phyloP scores from a whole-genome alignment of 2,888 invertebrate genomes.

The Eupithecia exiguata region DNA sequence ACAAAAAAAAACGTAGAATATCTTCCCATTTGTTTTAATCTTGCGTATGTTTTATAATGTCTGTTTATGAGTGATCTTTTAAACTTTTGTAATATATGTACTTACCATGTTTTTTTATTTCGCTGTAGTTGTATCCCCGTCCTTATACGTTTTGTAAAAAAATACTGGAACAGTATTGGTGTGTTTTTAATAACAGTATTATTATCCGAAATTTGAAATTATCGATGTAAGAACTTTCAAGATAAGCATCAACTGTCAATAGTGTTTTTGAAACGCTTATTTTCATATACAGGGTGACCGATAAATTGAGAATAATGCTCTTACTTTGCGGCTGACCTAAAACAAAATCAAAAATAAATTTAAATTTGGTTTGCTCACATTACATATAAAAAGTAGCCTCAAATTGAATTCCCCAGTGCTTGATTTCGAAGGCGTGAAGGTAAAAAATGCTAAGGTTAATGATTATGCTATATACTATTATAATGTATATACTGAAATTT shows the following conservation, averaged over 20 bases:
- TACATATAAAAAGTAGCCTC: neutral
- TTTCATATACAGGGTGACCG: neutral
- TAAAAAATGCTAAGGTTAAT: neutral
- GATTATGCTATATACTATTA: neutral
- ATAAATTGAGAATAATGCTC: neutral
- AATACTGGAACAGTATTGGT: conserved; percentile 26
- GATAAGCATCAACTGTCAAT: conserved; percentile 58
- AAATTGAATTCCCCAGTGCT: neutral
- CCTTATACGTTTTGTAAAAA: conserved; percentile 51
- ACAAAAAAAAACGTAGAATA: neutral
- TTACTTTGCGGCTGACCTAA: neutral
- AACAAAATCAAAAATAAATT: neutral
- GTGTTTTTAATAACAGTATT: conserved; percentile 7
- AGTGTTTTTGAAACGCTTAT: neutral
- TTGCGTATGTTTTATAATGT: conserved; percentile 26
- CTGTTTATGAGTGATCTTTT: conserved; percentile 10
- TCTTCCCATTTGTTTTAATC: conserved; percentile 27
- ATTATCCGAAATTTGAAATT: conserved; percentile 40
- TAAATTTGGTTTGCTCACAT: neutral
- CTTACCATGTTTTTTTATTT: conserved; percentile 41
- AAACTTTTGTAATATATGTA: conserved; percentile 30
- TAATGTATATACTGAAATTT: neutral
- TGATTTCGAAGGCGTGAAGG: neutral
- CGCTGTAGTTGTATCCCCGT: conserved; percentile 63
- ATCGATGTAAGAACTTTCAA: conserved; percentile 78